These are phyloP conservation scores for Phataginus tricuspis DNA, from an alignment of 2,797 vertebrate species.

Conservation along the genomic window DNA sequence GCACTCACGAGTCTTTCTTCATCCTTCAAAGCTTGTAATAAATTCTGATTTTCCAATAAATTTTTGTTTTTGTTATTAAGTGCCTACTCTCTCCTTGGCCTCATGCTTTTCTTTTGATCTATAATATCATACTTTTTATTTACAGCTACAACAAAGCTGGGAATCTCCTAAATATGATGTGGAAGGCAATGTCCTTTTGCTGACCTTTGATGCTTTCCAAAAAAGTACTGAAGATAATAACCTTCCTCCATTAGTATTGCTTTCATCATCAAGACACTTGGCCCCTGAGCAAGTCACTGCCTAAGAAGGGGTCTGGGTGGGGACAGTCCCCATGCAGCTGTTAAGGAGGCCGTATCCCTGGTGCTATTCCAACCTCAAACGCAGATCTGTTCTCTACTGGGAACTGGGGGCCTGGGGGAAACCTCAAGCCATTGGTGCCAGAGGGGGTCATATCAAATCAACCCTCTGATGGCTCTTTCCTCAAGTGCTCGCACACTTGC, in stretches of 20 bases:
- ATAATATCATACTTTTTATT: neutral
- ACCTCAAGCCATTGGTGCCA: neutral
- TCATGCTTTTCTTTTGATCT: conserved; percentile 28
- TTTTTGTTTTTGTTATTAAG: conserved; percentile 23
- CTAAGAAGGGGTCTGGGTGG: neutral
- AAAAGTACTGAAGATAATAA: neutral
- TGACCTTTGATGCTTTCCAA: conserved; percentile 19
- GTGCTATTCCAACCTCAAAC: neutral
- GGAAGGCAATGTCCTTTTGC: neutral
- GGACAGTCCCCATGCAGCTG: fast-evolving
- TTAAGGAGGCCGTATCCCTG: neutral
- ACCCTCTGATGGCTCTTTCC: neutral
- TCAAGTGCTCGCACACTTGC: neutral
- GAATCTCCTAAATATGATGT: neutral
- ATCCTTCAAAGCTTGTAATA: neutral
- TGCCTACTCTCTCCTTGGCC: neutral
- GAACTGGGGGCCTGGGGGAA: neutral
- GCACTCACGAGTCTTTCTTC: neutral
- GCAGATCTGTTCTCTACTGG: neutral
- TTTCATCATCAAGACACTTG: conserved; percentile 8
- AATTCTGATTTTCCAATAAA: neutral
- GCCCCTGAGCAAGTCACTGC: neutral
- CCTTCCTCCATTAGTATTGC: neutral
- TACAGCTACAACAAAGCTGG: neutral
- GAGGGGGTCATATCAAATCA: neutral